Evolutionary conservation across 1,140 invertebrate species (phyloP).

Genomic region (Patella vulgata): DNA sequence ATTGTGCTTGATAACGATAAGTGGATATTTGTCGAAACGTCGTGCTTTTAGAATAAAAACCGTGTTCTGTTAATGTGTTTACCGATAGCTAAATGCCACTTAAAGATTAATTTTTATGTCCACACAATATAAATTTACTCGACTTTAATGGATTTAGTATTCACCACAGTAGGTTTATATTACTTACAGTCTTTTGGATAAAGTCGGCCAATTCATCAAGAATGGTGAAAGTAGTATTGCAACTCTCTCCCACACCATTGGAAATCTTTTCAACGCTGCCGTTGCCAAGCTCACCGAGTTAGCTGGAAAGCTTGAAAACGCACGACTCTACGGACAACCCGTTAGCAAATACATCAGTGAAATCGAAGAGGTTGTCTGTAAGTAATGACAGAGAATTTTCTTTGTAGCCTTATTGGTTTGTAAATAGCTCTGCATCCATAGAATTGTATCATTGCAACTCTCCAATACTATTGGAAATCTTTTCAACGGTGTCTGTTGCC

Average conservation of each 20-base stretch:
- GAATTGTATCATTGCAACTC: neutral
- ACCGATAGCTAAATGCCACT: too few species aligned
- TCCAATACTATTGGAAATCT: neutral
- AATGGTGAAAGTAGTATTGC: neutral
- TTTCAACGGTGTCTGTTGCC: neutral
- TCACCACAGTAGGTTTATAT: too few species aligned
- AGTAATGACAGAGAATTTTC: neutral
- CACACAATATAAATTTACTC: too few species aligned
- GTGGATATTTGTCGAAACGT: too few species aligned
- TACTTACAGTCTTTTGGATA: neutral
- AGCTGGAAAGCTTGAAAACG: neutral
- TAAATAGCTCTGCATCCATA: too few species aligned
- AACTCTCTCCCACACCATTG: neutral
- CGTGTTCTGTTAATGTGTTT: too few species aligned
- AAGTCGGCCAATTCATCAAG: neutral
- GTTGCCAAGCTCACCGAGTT: neutral
- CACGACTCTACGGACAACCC: neutral
- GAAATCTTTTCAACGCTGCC: conserved; percentile 1
- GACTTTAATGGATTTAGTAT: too few species aligned
- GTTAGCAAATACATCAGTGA: conserved; percentile 2
- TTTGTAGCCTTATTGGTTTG: too few species aligned
- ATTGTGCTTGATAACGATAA: too few species aligned
- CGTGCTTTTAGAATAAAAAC: too few species aligned
- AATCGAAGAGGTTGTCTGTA: conserved; percentile 12
- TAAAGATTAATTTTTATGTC: too few species aligned